Evolutionary conservation across 2,888 invertebrate species (phyloP).

Genomic region (Gymnocheta viridis): DNA sequence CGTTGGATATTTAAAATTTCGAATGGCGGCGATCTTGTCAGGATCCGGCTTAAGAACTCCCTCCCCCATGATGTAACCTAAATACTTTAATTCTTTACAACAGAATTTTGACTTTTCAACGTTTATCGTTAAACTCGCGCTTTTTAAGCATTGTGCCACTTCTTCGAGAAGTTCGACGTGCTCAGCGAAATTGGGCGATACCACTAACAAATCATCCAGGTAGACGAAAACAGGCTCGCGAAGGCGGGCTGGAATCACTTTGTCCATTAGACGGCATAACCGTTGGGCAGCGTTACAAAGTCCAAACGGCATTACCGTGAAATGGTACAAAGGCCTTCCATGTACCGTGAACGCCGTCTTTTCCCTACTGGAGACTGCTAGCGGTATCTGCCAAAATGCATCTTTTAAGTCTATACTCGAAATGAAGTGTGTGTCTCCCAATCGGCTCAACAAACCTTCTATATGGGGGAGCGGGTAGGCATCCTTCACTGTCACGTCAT

Average conservation of each 20-base stretch:
- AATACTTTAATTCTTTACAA: background rate
- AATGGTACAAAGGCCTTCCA: constrained; percentile 1
- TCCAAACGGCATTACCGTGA: background rate
- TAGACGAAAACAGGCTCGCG: background rate
- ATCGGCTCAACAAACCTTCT: constrained; percentile 54
- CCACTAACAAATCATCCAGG: background rate
- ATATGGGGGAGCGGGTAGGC: constrained; percentile 61
- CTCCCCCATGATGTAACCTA: background rate
- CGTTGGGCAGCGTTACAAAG: background rate
- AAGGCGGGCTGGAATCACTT: background rate
- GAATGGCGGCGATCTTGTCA: background rate
- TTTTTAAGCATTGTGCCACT: background rate
- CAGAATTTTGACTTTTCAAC: background rate
- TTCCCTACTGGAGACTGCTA: too few species aligned
- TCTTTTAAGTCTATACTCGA: too few species aligned
- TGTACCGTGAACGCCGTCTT: too few species aligned
- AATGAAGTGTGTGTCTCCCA: constrained; percentile 59
- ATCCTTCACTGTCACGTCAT: too few species aligned
- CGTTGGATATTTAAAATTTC: background rate
- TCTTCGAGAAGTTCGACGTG: background rate
- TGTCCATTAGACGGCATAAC: constrained; percentile 61
- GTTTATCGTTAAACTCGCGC: too few species aligned
- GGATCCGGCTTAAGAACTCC: background rate
- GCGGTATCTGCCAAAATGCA: too few species aligned
- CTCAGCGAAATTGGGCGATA: background rate